Evolutionary conservation across 2,797 vertebrate genomes (phyloP), one percentile per base, ranked within the genome.

Genomic region (Syncerus caffer): DNA sequence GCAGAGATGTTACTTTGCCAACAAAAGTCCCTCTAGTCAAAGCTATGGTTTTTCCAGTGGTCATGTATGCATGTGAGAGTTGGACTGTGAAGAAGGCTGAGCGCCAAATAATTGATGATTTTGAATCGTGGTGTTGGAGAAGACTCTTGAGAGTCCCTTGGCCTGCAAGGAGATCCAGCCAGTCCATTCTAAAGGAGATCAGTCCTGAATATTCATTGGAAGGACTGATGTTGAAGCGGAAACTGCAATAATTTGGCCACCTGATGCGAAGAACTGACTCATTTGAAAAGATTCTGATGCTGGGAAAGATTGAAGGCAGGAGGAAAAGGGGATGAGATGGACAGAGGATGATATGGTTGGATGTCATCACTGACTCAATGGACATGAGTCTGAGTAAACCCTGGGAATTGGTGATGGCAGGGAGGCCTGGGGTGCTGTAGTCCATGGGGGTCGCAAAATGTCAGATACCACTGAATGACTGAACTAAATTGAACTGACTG

Each of bases 381-480:
- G 3, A 64, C 62, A 1, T n/a, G 7, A 64, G 15, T 64, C 7
- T n/a, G 31, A 4, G 15, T 4, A n/a, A 64, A 8, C 31, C 17
- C 7, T 0, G 3, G 64, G 19, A 38, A 4, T 12, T 12, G 34
- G 64, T 38, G 19, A 71, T 38, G 64, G 64, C 19, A 71, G 34
- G 64, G 64, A 6, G 5, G 10, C 17, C 34, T 38, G 64, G 19
- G 0, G 2, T 38, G 34, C 64, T 67, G 1, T 4, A 34, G 17
- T 38, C 19, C n/a, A 21, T 21, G n/a, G 64, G 64, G 2, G n/a
- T 67, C 2, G 0, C 17, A 21, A 67, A 67, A 2, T 6, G n/a
- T 67, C 2, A 0, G 64, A 34, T 10, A 67, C 2, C 0, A 34
- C 64, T 67, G 64, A 34, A 19, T 0, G 4, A 34, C n/a, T 67